Base-by-base conservation (phyloP, 2,888 invertebrate genomes). In the Synanthedon formicaeformis region DNA sequence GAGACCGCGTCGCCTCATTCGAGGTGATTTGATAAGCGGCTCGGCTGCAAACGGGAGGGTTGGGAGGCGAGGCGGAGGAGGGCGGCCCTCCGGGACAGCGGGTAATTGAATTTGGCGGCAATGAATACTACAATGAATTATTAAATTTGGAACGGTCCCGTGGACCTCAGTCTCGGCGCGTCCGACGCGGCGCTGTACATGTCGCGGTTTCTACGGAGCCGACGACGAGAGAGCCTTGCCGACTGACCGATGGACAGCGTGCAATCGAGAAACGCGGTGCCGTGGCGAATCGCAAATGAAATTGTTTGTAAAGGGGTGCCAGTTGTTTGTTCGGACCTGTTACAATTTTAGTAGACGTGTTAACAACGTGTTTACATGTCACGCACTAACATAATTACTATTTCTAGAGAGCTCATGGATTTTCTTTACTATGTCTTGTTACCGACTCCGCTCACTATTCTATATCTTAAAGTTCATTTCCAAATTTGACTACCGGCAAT, bases 81-180 rank as follows among this genome's bases (percentile, higher is more conserved):
- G 53, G 51, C 51, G 50, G 53, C 57, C 61, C 65, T 59, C 56
- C 51, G 70, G 71, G 70, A 73, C 69, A 57, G 56, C 66, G 63
- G 67, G 80, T 84, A 85, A 85, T 85, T 84, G 81, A 85, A 84
- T 83, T 84, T 78, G 79, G 74, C 71, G 75, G 78, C 83, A 81
- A 83, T 83, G 82, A 84, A 83, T 83, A 80, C 79, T 67, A 80
- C 81, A 83, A 79, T 83, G 81, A 83, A 84, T 82, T 84, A 83
- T 84, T 83, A 82, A 83, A 83, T 81, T 80, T 78, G 67, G 72
- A 73, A 63, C 77, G 69, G 65, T 68, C 63, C 63, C 61, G 59
- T 52, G 53, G 60, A 45, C 18, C 45, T 40, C n/a, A 23, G 10
- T 12, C 45, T 10, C 49, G 49, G 18, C 10, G 8, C 16, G 18